Evolutionary conservation across 2,797 vertebrate species (phyloP).

Genomic region (Todus mexicanus): DNA sequence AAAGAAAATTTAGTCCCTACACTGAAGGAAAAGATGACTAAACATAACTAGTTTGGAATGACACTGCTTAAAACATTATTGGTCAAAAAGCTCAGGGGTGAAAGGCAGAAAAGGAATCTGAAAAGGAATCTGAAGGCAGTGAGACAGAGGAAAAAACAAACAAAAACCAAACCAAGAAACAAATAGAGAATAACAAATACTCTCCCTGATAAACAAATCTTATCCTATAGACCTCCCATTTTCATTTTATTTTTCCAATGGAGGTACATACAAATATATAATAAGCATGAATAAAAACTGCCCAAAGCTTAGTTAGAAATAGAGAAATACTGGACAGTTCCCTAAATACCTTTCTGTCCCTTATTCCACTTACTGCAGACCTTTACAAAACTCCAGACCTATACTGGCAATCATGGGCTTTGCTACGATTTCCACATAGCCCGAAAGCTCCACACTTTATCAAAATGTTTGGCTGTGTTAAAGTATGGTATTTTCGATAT

Average conservation of each 20-base stretch:
- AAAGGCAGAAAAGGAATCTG: background rate
- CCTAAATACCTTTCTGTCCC: background rate
- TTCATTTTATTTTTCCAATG: background rate
- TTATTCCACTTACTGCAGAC: background rate
- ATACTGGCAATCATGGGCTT: background rate
- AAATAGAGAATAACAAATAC: background rate
- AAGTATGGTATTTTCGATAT: background rate
- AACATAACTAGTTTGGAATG: background rate
- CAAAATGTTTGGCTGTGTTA: background rate
- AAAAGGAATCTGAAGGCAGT: background rate
- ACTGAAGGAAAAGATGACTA: background rate
- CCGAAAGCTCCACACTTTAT: background rate
- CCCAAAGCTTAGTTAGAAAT: background rate
- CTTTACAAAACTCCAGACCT: background rate
- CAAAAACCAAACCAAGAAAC: background rate
- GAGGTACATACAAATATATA: background rate
- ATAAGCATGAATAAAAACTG: background rate
- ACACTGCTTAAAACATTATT: background rate
- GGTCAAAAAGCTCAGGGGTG: background rate
- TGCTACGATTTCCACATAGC: background rate
- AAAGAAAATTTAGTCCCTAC: background rate
- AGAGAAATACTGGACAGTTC: background rate
- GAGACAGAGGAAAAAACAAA: accelerated
- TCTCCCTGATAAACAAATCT: background rate
- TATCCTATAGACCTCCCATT: background rate